Conservation (phyloP, 2,797 vertebrate species). For the Tangara arthus region DNA sequence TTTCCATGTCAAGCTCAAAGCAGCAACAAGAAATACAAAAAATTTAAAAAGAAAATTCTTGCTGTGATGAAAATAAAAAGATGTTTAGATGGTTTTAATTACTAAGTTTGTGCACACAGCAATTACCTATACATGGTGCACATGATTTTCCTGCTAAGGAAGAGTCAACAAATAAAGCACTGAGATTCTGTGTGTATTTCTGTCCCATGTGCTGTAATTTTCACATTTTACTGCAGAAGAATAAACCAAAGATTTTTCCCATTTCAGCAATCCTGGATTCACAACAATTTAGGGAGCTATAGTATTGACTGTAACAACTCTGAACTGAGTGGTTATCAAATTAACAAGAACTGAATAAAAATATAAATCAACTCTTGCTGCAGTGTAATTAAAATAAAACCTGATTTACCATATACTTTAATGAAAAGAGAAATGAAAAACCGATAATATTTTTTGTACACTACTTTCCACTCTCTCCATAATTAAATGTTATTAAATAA, state of each 20-base stretch:
- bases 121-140: neutral
- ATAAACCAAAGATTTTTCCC: neutral
- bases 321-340: slow-evolving; percentile 26
- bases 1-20: neutral
- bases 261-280: neutral
- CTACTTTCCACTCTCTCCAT: neutral
- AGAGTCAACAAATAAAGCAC: neutral
- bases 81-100: neutral
- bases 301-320: neutral
- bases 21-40: neutral
- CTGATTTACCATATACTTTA: slow-evolving; percentile 34
- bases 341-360: slow-evolving; percentile 39
- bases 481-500: slow-evolving; percentile 58
- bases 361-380: slow-evolving; percentile 33
- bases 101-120: neutral
- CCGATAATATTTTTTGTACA: neutral
- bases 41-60: neutral
- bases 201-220: neutral
- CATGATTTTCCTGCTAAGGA: neutral
- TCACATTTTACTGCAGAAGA: neutral
- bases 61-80: neutral
- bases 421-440: slow-evolving; percentile 47
- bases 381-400: slow-evolving; percentile 55
- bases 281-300: neutral
- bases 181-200: neutral